Conservation (phyloP, 2,113 vertebrate genomes). For the Columba janthina region DNA sequence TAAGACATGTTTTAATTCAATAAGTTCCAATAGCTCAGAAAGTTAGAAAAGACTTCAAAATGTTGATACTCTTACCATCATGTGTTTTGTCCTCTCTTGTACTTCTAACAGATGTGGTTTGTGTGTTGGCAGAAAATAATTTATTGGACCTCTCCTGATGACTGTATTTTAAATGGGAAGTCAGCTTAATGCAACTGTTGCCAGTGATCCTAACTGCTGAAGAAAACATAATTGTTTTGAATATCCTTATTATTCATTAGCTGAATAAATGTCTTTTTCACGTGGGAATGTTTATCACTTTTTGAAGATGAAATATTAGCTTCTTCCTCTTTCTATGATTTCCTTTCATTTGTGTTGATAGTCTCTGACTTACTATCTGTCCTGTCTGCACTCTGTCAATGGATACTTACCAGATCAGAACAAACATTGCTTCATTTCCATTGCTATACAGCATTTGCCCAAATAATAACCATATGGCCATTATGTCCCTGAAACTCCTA, state of each 20-base stretch:
- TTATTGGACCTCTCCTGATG: background rate
- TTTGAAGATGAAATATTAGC: constrained; percentile 57
- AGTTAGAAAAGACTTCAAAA: background rate
- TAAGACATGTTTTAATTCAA: background rate
- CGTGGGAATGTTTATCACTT: constrained; percentile 57
- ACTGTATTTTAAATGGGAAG: background rate
- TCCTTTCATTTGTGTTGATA: constrained; percentile 59
- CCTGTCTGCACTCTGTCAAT: constrained; percentile 26
- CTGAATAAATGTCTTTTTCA: constrained; percentile 48
- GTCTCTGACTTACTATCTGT: constrained; percentile 46
- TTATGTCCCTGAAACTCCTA: background rate
- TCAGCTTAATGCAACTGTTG: background rate
- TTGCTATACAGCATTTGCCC: background rate
- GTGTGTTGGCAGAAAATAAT: constrained; percentile 1
- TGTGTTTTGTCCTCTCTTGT: background rate
- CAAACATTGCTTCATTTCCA: background rate
- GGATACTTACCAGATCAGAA: constrained; percentile 53
- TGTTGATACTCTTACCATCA: background rate
- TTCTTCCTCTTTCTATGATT: constrained; percentile 41
- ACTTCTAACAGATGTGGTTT: background rate
- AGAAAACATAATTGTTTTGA: constrained; percentile 43
- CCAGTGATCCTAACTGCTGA: background rate
- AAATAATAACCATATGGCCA: background rate
- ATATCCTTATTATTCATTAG: constrained; percentile 50
- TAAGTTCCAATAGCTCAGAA: background rate